Conservation (phyloP, 2,888 invertebrate species). For the Lutraria lutraria region DNA sequence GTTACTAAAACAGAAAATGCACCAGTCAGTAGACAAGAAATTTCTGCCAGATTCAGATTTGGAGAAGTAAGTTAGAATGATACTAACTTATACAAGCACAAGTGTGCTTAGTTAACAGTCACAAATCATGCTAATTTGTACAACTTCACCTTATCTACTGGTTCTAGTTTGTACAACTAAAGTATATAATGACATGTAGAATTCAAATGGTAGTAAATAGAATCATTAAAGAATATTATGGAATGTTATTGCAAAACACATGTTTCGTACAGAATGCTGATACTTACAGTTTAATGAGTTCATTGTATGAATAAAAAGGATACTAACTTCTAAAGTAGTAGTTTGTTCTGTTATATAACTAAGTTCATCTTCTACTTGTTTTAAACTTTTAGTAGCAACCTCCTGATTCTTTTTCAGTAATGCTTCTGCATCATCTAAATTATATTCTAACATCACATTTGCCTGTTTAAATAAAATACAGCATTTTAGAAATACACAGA, state of each 20-base stretch:
- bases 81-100: too few relatives aligned
- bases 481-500: too few relatives aligned
- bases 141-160: too few relatives aligned
- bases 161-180: too few relatives aligned
- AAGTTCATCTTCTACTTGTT: slow-evolving; percentile 95
- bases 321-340: slow-evolving; percentile 98
- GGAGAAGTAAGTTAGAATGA: too few relatives aligned
- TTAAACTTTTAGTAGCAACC: slow-evolving; percentile 93
- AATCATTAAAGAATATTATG: neutral
- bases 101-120: too few relatives aligned
- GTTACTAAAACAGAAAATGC: too few relatives aligned
- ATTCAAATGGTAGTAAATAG: neutral
- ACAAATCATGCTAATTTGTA: too few relatives aligned
- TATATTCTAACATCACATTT: slow-evolving; percentile 99
- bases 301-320: slow-evolving; percentile 81
- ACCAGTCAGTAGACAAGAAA: too few relatives aligned
- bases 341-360: slow-evolving; percentile 98
- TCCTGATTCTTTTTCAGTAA: slow-evolving; percentile 90
- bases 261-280: neutral
- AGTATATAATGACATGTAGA: too few relatives aligned
- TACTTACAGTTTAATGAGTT: neutral
- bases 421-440: slow-evolving; percentile 95
- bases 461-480: slow-evolving; percentile 87
- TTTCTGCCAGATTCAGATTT: too few relatives aligned
- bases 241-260: neutral